phyloP scores from a whole-genome alignment of 2,888 invertebrate species.

The Hesperia comma region DNA sequence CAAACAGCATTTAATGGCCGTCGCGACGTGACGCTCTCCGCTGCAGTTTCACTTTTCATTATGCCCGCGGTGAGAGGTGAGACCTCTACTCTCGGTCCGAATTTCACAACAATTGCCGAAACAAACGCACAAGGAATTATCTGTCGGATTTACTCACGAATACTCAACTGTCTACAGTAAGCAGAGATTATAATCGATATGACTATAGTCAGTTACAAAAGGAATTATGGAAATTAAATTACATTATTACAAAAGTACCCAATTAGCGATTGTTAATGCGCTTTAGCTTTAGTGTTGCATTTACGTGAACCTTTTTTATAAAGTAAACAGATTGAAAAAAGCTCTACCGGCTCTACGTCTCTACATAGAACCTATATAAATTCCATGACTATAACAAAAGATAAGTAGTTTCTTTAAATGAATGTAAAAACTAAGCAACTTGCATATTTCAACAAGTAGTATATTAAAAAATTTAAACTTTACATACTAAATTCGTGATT shows the following conservation, averaged over 20 bases:
- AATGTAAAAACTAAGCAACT: conserved; percentile 13
- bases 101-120: conserved; percentile 77
- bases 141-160: conserved; percentile 35
- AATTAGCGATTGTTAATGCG: no score
- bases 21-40: conserved; percentile 71
- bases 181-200: conserved; percentile 18
- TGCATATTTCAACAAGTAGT: background rate
- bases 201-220: conserved; percentile 1
- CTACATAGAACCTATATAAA: no score
- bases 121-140: conserved; percentile 56
- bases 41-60: conserved; percentile 82
- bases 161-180: conserved; percentile 8
- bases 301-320: no score
- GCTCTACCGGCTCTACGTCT: no score
- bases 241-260: no score
- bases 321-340: no score
- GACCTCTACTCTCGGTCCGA: conserved; percentile 71
- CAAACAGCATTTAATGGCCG: conserved; percentile 69
- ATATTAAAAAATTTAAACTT: conserved; percentile 13
- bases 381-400: no score
- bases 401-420: conserved; percentile 3
- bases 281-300: no score
- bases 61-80: conserved; percentile 74
- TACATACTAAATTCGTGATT: conserved; percentile 51
- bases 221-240: background rate